A percentile compares a stretch with the other conserved stretches of the same genome.
phyloP scores from a whole-genome alignment of 1,140 invertebrate species.

The Mesaphorura yosii region DNA sequence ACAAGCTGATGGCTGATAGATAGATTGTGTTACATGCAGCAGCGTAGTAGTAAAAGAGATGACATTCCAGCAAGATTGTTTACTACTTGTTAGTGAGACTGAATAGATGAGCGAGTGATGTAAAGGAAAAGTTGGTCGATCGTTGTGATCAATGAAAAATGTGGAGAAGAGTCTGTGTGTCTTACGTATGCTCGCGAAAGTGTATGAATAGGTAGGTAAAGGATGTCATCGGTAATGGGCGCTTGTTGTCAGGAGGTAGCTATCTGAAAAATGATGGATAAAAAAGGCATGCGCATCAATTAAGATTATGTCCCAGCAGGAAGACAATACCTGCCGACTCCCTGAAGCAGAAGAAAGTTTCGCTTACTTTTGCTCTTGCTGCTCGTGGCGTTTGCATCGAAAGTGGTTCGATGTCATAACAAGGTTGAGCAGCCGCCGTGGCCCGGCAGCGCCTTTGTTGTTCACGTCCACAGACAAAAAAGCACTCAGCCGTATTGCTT shows the following conservation, averaged over 20 bases:
- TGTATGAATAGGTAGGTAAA: conserved; percentile 3
- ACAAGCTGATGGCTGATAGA: too few relatives aligned
- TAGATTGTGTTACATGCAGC: conserved; percentile 21
- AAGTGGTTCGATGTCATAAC: conserved; percentile 19
- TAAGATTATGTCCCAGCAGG: conserved; percentile 29
- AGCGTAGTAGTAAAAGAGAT: neutral
- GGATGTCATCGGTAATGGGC: conserved; percentile 9
- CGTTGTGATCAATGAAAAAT: conserved; percentile 25
- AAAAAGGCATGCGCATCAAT: conserved; percentile 25
- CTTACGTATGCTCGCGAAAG: neutral
- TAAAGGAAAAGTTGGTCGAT: neutral
- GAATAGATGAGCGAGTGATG: conserved; percentile 10
- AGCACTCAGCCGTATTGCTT: conserved; percentile 27
- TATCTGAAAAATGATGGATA: conserved; percentile 28
- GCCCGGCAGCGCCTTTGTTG: conserved; percentile 24
- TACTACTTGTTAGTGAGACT: neutral
- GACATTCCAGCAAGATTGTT: neutral
- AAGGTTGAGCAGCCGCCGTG: conserved; percentile 10
- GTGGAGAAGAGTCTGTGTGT: conserved; percentile 1
- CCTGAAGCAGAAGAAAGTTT: neutral
- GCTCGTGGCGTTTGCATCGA: conserved; percentile 5
- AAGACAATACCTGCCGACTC: conserved; percentile 24
- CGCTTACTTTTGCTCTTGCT: neutral
- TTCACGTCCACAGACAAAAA: too few relatives aligned
- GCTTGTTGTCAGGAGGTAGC: conserved; percentile 28